Conservation (phyloP, 2,888 invertebrate species). For the Heteromurus nitidus region DNA sequence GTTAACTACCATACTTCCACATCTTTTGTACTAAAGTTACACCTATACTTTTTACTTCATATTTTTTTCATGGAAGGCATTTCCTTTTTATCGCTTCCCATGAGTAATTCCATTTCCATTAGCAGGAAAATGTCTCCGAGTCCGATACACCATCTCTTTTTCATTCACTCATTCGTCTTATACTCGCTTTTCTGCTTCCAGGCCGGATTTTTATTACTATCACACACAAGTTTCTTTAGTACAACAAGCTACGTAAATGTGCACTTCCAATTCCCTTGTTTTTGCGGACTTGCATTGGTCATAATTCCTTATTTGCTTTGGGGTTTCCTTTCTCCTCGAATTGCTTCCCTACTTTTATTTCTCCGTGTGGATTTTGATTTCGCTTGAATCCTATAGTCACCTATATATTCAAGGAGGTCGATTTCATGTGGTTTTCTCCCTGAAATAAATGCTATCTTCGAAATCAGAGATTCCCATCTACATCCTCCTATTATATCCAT, state of each 20-base stretch:
- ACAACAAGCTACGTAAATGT: not conserved
- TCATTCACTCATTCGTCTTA: not conserved
- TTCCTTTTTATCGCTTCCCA: not conserved
- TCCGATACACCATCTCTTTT: not conserved
- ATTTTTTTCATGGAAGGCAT: no score
- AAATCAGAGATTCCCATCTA: not conserved
- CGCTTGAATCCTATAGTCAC: not conserved
- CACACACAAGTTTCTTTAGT: not conserved
- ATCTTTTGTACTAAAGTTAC: no score
- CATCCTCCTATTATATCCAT: not conserved
- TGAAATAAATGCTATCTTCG: constrained; percentile 12
- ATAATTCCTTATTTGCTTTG: constrained; percentile 52
- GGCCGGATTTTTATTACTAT: constrained; percentile 48
- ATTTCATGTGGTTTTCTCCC: constrained; percentile 3
- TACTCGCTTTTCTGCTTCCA: constrained; percentile 2
- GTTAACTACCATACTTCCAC: no score
- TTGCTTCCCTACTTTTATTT: constrained; percentile 32
- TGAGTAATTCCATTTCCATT: constrained; percentile 45
- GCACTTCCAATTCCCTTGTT: not conserved
- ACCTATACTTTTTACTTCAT: no score
- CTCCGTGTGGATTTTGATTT: constrained; percentile 16
- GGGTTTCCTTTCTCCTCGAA: constrained; percentile 36
- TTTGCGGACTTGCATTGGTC: constrained; percentile 8
- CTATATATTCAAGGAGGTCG: constrained; percentile 9
- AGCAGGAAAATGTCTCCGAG: constrained; percentile 28